Evolutionary conservation across 2,113 vertebrate genomes (phyloP), one percentile per base, ranked within the genome.

Genomic region (Clarias gariepinus): DNA sequence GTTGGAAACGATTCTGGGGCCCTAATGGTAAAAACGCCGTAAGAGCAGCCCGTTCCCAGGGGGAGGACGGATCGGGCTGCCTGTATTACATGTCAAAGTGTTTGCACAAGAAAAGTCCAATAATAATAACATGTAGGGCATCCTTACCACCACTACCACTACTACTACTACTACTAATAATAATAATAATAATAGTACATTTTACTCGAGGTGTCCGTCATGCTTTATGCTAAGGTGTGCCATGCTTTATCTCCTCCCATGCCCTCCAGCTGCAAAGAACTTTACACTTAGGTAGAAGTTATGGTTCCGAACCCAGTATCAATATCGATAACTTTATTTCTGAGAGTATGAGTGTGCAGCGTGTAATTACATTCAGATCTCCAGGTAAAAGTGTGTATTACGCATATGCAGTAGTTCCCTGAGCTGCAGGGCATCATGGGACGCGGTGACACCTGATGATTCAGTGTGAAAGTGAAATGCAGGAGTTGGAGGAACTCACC

Each of bases 401-500:
- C 33, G 3, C 33, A 36, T 36, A 3, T 2, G 33, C 33, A 12
- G 30, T 19, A 10, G 68, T 21, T 53, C 25, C 73, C 47, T 53
- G 73, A 76, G 53, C 19, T 4, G 74, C 74, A 55, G 74, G 28
- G 74, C 52, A 78, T 78, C 13, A 55, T 57, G 74, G 52, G 76
- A 57, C 57, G 77, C 30, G 11, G 58, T 4, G 3, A 55, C 6
- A 57, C 76, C 76, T 78, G 55, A 58, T 6, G 55, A 53, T 19
- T 30, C 13, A 53, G 77, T 30, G 41, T 57, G 9, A 30, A 28
- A 58, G 28, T 23, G 28, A 77, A 53, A n/a, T 13, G 7, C 77
- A 33, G 28, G 36, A 41, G 21, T 9, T 0, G 21, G 41, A 63
- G 10, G 25, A 85, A 98, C 97, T 97, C 94, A 99, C 98, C 97